Conservation (phyloP, 2,888 invertebrate genomes). For the Diloba caeruleocephala region DNA sequence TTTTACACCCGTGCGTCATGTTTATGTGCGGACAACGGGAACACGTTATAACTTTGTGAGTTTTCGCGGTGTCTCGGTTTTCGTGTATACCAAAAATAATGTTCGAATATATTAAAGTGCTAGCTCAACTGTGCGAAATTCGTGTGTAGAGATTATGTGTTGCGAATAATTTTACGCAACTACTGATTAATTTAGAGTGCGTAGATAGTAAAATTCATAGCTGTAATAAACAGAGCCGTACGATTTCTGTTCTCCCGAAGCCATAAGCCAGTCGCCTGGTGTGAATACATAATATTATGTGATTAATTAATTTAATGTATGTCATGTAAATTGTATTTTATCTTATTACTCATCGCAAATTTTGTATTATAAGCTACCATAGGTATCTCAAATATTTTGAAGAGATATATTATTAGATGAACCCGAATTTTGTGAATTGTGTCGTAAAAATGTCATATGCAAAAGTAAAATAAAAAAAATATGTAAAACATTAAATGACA, state of each 20-base stretch:
- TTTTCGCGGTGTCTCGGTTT: too few species aligned
- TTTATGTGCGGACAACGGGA: too few species aligned
- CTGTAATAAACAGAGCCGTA: conserved; percentile 36
- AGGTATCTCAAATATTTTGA: conserved; percentile 53
- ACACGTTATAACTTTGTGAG: too few species aligned
- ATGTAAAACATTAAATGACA: too few species aligned
- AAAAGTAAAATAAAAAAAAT: too few species aligned
- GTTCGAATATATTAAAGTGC: conserved; percentile 12
- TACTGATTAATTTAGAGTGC: conserved; percentile 29
- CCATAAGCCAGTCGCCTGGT: conserved; percentile 24
- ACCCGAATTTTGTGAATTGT: not conserved
- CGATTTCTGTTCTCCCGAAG: conserved; percentile 34
- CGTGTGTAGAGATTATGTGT: conserved; percentile 28
- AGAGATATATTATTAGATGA: not conserved
- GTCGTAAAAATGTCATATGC: too few species aligned
- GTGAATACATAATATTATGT: conserved; percentile 44
- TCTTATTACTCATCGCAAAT: conserved; percentile 48
- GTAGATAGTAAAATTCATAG: conserved; percentile 55
- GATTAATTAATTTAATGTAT: conserved; percentile 46
- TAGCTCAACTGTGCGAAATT: conserved; percentile 44
- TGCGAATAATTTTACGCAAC: conserved; percentile 24
- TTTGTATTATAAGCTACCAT: conserved; percentile 45
- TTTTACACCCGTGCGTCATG: too few species aligned
- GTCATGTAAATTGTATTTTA: conserved; percentile 49
- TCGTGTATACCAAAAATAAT: too few species aligned